A percentile compares a stretch with the other conserved stretches of the same genome.
Conservation (phyloP, 2,113 vertebrate genomes). For the Dinomys branickii region DNA sequence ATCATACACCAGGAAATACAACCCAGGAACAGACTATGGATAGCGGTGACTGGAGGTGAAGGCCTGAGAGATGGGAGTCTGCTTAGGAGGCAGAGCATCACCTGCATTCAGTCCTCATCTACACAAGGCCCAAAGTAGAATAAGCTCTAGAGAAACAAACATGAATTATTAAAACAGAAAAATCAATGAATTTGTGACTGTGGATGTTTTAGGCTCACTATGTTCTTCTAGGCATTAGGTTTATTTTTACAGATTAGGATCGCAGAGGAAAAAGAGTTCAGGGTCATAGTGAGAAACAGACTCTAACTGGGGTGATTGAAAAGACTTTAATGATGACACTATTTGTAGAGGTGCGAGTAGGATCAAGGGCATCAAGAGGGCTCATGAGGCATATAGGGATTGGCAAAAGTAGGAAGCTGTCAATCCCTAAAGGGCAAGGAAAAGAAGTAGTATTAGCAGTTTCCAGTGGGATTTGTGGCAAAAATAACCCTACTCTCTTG, state of each 20-base stretch:
- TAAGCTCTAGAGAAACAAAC: constrained; percentile 22
- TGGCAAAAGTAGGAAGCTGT: neutral
- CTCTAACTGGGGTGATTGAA: neutral
- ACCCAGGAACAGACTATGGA: neutral
- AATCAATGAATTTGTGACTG: constrained; percentile 39
- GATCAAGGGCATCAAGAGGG: neutral
- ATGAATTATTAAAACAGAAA: constrained; percentile 54
- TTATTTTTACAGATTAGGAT: constrained; percentile 23
- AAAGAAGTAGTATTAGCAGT: neutral
- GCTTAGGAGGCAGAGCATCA: neutral
- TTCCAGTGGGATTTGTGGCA: neutral
- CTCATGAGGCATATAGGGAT: neutral
- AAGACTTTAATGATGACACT: neutral
- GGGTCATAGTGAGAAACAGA: neutral
- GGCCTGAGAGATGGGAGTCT: neutral
- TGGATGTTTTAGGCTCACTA: constrained; percentile 36
- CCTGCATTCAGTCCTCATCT: neutral
- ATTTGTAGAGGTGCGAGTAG: neutral
- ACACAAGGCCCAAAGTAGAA: neutral
- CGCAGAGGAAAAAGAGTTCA: neutral
- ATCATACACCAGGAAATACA: neutral
- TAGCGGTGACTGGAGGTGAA: neutral
- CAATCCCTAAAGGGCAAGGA: neutral
- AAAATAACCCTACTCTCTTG: neutral
- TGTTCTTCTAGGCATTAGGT: neutral